A percentile compares a stretch with the other conserved stretches of the same genome.
Conservation (phyloP, 2,888 invertebrate species). For the Trissolcus brochymenae region DNA sequence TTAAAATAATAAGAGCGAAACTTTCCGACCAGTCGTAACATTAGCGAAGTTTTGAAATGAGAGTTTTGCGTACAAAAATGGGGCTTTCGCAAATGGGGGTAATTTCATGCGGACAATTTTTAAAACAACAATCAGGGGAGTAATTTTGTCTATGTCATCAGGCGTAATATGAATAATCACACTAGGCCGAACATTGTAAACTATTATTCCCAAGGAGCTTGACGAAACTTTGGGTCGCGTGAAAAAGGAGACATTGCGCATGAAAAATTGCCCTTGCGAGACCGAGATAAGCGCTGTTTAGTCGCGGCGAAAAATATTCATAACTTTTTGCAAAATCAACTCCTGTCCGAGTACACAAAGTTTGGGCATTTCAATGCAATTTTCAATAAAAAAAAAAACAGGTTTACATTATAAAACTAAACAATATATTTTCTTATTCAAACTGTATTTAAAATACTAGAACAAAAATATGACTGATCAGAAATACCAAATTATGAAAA, state of each 20-base stretch:
- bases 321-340: too few relatives aligned
- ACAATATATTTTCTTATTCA: too few relatives aligned
- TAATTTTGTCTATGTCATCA: slow-evolving; percentile 28
- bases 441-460: too few relatives aligned
- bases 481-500: too few relatives aligned
- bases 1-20: slow-evolving; percentile 12
- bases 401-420: too few relatives aligned
- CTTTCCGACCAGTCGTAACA: too few relatives aligned
- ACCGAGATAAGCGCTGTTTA: neutral
- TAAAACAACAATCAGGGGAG: slow-evolving; percentile 30
- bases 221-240: slow-evolving; percentile 26
- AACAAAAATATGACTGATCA: too few relatives aligned
- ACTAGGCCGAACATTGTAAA: slow-evolving; percentile 24
- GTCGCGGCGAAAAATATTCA: neutral
- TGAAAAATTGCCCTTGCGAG: slow-evolving; percentile 31
- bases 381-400: too few relatives aligned
- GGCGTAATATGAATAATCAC: slow-evolving; percentile 38
- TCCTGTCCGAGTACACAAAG: too few relatives aligned
- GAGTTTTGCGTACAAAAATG: too few relatives aligned
- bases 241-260: slow-evolving; percentile 38
- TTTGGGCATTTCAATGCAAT: too few relatives aligned
- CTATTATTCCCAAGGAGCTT: slow-evolving; percentile 28
- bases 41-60: too few relatives aligned
- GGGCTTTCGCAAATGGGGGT: neutral
- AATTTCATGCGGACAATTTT: slow-evolving; percentile 27